Conservation (phyloP, 2,888 invertebrate species). For the Stenodema calcarata region DNA sequence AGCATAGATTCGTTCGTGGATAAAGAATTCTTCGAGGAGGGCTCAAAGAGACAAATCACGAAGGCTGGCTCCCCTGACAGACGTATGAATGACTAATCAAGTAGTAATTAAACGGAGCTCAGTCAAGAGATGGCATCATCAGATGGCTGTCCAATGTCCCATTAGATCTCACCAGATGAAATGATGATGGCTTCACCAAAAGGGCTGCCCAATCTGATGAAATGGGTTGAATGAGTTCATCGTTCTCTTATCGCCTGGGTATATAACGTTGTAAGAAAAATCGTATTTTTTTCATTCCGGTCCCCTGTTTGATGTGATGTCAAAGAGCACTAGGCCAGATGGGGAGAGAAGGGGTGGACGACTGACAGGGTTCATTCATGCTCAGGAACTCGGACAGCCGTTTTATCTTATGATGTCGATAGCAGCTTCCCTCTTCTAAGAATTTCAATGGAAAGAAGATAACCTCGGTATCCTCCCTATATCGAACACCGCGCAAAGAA, state of each 20-base stretch:
- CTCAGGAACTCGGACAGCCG: conserved; percentile 47
- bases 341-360: neutral
- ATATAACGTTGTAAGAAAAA: conserved; percentile 41
- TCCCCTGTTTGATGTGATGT: conserved; percentile 20
- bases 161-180: conserved; percentile 16
- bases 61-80: neutral
- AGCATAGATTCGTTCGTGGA: too few relatives aligned
- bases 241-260: conserved; percentile 36
- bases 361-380: conserved; percentile 42
- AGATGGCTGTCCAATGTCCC: neutral
- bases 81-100: neutral
- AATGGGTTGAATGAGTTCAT: conserved; percentile 32
- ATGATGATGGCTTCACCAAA: conserved; percentile 33
- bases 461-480: conserved; percentile 28
- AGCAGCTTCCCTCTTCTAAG: conserved; percentile 44
- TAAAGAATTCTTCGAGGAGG: neutral
- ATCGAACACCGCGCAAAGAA: neutral
- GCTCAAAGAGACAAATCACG: neutral
- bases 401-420: conserved; percentile 41
- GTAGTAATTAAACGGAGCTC: neutral
- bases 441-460: conserved; percentile 39
- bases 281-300: conserved; percentile 41
- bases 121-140: neutral
- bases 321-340: conserved; percentile 47
- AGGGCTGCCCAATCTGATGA: neutral